Conservation (phyloP, 2,888 invertebrate species). For the Hymenopus coronatus region DNA sequence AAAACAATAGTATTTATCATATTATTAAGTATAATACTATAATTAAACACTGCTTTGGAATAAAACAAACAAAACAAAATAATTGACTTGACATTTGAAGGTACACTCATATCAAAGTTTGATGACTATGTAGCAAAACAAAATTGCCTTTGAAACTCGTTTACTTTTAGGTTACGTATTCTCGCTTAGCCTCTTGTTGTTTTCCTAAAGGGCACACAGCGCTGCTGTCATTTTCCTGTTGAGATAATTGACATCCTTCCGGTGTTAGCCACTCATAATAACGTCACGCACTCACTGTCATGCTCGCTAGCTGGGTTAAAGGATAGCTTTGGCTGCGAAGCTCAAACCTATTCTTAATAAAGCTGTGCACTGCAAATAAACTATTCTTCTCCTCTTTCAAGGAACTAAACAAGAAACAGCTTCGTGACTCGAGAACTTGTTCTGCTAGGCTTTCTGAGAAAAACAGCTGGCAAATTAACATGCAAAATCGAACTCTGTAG, state of each 20-base stretch:
- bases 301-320: neutral
- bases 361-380: neutral
- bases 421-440: neutral
- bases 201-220: neutral
- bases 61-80: neutral
- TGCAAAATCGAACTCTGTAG: neutral
- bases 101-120: neutral
- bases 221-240: neutral
- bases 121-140: slow-evolving; percentile 5
- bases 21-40: slow-evolving; percentile 3
- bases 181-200: neutral
- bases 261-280: neutral
- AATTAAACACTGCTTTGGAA: slow-evolving; percentile 13
- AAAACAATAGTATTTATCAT: slow-evolving; percentile 14
- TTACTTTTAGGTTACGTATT: neutral
- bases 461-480: neutral
- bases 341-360: neutral
- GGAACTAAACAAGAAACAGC: neutral
- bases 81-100: neutral
- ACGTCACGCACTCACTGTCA: neutral
- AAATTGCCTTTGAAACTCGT: neutral
- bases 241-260: neutral
- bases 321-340: neutral
- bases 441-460: neutral
- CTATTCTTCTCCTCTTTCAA: neutral